A percentile compares a stretch with the other conserved stretches of the same genome.
These are phyloP conservation scores for Limonius californicus DNA, from an alignment of 1,140 invertebrate genomes.

Conservation along the genomic window DNA sequence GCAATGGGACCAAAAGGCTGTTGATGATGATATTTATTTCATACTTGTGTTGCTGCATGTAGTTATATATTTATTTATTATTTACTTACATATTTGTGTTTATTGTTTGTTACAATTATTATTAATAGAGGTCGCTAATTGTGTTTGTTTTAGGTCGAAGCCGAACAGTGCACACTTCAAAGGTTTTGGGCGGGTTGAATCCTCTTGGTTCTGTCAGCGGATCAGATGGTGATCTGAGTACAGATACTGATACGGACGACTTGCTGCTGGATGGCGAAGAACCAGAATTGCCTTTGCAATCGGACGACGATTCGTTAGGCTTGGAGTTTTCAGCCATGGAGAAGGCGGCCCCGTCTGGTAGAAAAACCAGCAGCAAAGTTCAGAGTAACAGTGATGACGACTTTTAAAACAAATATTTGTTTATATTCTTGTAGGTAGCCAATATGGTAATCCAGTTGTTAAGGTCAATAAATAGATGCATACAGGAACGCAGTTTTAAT, in stretches of 20 bases:
- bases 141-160: neutral
- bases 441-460: too few species aligned
- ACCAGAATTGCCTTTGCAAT: constrained; percentile 41
- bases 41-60: too few species aligned
- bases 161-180: constrained; percentile 17
- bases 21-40: too few species aligned
- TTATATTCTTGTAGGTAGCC: too few species aligned
- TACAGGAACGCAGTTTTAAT: too few species aligned
- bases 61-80: too few species aligned
- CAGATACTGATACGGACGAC: constrained; percentile 43
- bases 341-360: constrained; percentile 32
- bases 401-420: constrained; percentile 33
- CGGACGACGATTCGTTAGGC: constrained; percentile 44
- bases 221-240: constrained; percentile 38
- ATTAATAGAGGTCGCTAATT: too few species aligned
- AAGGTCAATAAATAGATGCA: too few species aligned
- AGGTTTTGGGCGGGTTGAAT: constrained; percentile 39
- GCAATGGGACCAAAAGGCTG: too few species aligned
- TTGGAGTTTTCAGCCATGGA: constrained; percentile 39
- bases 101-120: too few species aligned
- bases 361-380: constrained; percentile 30
- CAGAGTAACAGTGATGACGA: constrained; percentile 44
- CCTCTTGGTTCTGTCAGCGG: constrained; percentile 35
- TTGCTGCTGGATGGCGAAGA: constrained; percentile 45
- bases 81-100: too few species aligned